These are phyloP conservation scores for Anolis sagrei DNA, from an alignment of 2,113 vertebrate species.

Conservation along the genomic window DNA sequence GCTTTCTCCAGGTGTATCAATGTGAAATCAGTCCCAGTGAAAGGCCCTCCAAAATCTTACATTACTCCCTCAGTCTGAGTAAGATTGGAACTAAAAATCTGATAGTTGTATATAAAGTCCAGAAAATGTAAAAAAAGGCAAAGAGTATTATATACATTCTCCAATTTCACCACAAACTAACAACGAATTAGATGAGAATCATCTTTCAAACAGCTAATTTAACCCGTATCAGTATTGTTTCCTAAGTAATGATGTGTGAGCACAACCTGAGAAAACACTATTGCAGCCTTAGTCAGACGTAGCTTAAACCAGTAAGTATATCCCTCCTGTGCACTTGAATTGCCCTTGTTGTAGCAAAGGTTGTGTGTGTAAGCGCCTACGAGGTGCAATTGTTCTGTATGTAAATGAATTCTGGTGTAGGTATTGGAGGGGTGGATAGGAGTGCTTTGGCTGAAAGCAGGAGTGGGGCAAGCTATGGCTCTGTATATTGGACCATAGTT, in stretches of 20 bases:
- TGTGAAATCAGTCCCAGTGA: too few relatives aligned
- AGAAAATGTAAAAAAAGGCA: neutral
- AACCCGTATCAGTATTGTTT: neutral
- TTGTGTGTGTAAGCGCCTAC: constrained; percentile 23
- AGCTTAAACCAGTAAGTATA: neutral
- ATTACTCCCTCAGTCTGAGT: neutral
- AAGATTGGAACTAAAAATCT: neutral
- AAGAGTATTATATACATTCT: neutral
- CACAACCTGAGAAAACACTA: constrained; percentile 1
- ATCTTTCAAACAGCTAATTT: neutral
- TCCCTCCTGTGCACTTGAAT: constrained; percentile 16
- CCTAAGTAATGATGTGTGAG: constrained; percentile 26
- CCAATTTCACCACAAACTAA: neutral
- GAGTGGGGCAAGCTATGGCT: too few relatives aligned
- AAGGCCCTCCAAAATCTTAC: neutral
- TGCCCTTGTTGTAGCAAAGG: constrained; percentile 7
- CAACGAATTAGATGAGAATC: neutral
- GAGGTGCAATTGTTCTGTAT: too few relatives aligned
- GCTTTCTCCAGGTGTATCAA: neutral
- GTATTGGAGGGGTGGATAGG: too few relatives aligned
- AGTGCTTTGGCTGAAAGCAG: too few relatives aligned
- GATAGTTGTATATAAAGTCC: too few relatives aligned
- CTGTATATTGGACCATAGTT: too few relatives aligned
- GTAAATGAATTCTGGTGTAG: constrained; percentile 10
- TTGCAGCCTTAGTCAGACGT: neutral